Evolutionary conservation across 2,797 vertebrate species (phyloP), one percentile per base, ranked within the genome.

Genomic region (Scolopax bukidnonensis): DNA sequence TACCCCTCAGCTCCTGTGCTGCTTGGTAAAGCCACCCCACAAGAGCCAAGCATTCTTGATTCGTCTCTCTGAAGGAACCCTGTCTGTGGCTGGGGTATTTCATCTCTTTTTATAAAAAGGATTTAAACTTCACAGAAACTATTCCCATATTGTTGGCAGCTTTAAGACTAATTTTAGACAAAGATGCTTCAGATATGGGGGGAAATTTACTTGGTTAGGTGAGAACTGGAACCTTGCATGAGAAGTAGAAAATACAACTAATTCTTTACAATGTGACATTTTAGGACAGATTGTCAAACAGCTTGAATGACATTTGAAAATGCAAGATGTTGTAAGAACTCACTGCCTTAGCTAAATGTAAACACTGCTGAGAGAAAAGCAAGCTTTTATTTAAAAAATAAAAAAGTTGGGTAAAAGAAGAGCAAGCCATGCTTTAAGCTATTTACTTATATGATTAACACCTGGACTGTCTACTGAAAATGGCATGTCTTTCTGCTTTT

Each of bases 211-310:
- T 82, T 63, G 12, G 73, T 88, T 56, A n/a, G 48, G 21, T 88
- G 78, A 30, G 45, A 65, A 51, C 48, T 83, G 41, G 23, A 47
- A 47, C 47, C 51, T 84, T 1, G 0, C 41, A 36, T 51, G 53
- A 74, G 25, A 50, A 84, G 25, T 15, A 65, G 67, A 83, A 91
- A 89, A 51, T 45, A n/a, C 18, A 30, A n/a, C 21, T 73, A 70
- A 30, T n/a, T 90, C 68, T 76, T 77, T 63, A 70, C 4, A 5
- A 50, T 1, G 5, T 60, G 75, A n/a, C 48, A 51, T 89, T 95
- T 95, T 56, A 81, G 65, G 79, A 57, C 23, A 82, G 70, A 73
- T 68, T 89, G 91, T 61, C 63, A 69, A 93, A 70, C 69, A 83
- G 67, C 69, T 90, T 93, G 79, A 83, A 68, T 65, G 78, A 56